A percentile compares a stretch with the other conserved stretches of the same genome.
Conservation (phyloP, 2,797 vertebrate genomes). For the Paedocypris micromegethes region DNA sequence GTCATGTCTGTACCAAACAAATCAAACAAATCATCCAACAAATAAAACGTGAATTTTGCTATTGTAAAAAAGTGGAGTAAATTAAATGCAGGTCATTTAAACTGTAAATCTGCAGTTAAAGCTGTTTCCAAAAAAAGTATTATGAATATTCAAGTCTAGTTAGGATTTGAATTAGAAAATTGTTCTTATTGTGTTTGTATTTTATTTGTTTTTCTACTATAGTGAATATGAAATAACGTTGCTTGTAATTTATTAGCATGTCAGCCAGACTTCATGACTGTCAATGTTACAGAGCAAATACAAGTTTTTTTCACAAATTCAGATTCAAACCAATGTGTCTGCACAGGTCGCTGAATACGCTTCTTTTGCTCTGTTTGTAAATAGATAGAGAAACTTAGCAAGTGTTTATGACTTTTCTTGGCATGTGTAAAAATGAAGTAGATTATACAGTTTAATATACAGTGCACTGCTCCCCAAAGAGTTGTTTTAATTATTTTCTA, state of each 20-base stretch:
- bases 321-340: conserved; percentile 12
- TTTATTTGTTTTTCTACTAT: conserved; percentile 25
- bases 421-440: not conserved
- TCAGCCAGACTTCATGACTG: conserved; percentile 12
- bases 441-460: conserved; percentile 21
- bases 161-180: not conserved
- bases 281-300: conserved; percentile 7
- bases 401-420: conserved; percentile 3
- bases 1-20: not conserved
- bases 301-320: conserved; percentile 16
- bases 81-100: conserved; percentile 51
- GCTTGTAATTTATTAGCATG: conserved; percentile 34
- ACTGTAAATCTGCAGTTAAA: conserved; percentile 23
- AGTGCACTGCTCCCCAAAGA: conserved; percentile 1
- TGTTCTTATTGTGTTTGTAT: conserved; percentile 31
- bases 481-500: not conserved
- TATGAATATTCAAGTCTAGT: conserved; percentile 13
- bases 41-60: no score
- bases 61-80: not conserved
- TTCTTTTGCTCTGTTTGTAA: conserved; percentile 24
- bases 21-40: no score
- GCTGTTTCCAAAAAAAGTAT: conserved; percentile 24
- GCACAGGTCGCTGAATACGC: conserved; percentile 21
- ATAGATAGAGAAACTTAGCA: not conserved
- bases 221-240: conserved; percentile 11